These are phyloP conservation scores for Scolopax mira DNA, from an alignment of 2,113 vertebrate species.

Conservation along the genomic window DNA sequence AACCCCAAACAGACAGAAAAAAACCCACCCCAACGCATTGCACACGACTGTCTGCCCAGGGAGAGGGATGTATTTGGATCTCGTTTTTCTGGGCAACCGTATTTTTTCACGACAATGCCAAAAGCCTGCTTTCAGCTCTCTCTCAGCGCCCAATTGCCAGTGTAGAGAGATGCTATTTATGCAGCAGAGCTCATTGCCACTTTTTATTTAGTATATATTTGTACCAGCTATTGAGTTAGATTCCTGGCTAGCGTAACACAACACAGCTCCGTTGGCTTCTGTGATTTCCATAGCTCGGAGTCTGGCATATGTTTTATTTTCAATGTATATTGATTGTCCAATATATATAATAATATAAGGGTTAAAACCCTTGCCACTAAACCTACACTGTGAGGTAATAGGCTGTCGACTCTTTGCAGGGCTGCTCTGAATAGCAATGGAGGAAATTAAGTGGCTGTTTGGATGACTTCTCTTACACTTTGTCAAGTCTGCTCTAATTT, in stretches of 20 bases:
- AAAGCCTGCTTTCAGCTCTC: slow-evolving; percentile 27
- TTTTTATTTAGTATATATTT: slow-evolving; percentile 44
- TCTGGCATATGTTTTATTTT: slow-evolving; percentile 50
- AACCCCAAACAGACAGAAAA: neutral
- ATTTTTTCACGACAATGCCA: slow-evolving; percentile 37
- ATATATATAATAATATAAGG: no score
- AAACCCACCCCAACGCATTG: neutral
- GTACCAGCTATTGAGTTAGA: slow-evolving; percentile 34
- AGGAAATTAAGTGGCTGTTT: slow-evolving; percentile 32
- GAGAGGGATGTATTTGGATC: slow-evolving; percentile 23
- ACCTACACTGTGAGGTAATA: slow-evolving; percentile 12
- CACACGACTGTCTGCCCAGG: neutral
- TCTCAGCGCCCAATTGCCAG: neutral
- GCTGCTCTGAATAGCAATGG: slow-evolving; percentile 34
- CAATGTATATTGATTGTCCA: slow-evolving; percentile 42
- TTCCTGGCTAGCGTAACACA: slow-evolving; percentile 37
- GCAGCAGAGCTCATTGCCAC: neutral
- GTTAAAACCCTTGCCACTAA: slow-evolving; percentile 21
- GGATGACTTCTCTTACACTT: slow-evolving; percentile 21
- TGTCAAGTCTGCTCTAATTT: neutral
- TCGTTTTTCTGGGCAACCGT: neutral
- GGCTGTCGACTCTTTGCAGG: slow-evolving; percentile 18
- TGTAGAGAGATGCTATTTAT: slow-evolving; percentile 46
- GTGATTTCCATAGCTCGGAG: slow-evolving; percentile 39
- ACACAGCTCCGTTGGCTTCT: slow-evolving; percentile 30